These are phyloP conservation scores for Amorpha juglandis DNA, from an alignment of 2,888 invertebrate genomes.

Conservation along the genomic window DNA sequence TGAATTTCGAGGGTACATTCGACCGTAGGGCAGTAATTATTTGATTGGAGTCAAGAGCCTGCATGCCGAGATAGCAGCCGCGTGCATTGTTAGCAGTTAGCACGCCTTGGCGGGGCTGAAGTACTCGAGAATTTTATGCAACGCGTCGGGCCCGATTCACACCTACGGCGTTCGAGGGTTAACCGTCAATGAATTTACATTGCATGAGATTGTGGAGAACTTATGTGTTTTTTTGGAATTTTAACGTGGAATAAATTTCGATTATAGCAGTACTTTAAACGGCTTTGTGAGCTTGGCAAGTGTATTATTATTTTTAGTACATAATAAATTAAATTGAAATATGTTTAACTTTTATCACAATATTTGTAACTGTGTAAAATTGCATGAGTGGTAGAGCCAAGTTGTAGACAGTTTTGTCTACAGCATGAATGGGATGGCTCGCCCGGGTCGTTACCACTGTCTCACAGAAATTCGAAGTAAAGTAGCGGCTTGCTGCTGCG, in stretches of 20 bases:
- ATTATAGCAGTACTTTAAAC: not conserved
- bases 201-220: slow-evolving; percentile 28
- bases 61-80: slow-evolving; percentile 76
- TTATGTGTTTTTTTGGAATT: slow-evolving; percentile 17
- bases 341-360: no score
- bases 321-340: no score
- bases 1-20: slow-evolving; percentile 77
- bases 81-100: slow-evolving; percentile 67
- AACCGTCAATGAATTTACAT: slow-evolving; percentile 54
- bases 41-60: slow-evolving; percentile 83
- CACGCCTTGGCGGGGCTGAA: slow-evolving; percentile 55
- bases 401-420: no score
- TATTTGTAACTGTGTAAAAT: no score
- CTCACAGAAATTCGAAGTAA: no score
- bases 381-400: no score
- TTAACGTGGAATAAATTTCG: not conserved
- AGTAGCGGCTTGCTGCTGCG: no score
- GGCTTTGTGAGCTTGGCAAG: not conserved
- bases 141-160: slow-evolving; percentile 67
- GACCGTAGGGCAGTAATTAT: slow-evolving; percentile 83
- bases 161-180: slow-evolving; percentile 77
- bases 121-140: slow-evolving; percentile 64
- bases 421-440: no score
- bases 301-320: not conserved
- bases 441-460: no score